A percentile compares a stretch with the other conserved stretches of the same genome.
phyloP scores from a whole-genome alignment of 2,888 invertebrate genomes.

The Nomada ruficornis region DNA sequence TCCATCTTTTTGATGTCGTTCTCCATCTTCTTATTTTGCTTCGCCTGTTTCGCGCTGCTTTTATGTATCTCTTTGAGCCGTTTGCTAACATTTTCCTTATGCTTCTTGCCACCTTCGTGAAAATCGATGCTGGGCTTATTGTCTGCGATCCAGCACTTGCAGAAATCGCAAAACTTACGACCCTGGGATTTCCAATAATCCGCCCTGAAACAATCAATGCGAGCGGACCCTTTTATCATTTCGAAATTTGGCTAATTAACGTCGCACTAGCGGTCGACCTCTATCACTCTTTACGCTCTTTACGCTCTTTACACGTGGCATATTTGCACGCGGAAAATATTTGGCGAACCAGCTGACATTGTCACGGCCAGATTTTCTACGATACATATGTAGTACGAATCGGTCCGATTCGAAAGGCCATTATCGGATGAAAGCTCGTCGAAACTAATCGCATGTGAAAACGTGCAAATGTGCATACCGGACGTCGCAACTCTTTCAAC shows the following conservation, averaged over 20 bases:
- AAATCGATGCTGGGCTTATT: conserved; percentile 98
- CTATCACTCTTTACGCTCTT: too few relatives aligned
- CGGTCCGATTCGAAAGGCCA: not conserved
- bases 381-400: too few relatives aligned
- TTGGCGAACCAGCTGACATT: too few relatives aligned
- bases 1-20: conserved; percentile 95
- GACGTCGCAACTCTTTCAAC: conserved; percentile 66
- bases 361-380: too few relatives aligned
- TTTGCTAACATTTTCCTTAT: conserved; percentile 96
- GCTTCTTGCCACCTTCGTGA: conserved; percentile 96
- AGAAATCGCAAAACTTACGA: conserved; percentile 98
- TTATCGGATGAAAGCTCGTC: conserved; percentile 4
- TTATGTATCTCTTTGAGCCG: conserved; percentile 93
- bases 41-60: conserved; percentile 92
- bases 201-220: conserved; percentile 88
- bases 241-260: too few relatives aligned
- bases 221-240: not conserved
- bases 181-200: conserved; percentile 99
- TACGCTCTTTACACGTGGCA: too few relatives aligned
- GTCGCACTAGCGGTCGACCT: too few relatives aligned
- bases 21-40: conserved; percentile 91
- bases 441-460: conserved; percentile 6
- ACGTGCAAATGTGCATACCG: conserved; percentile 16
- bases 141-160: conserved; percentile 99
- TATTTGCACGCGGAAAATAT: too few relatives aligned